These are phyloP conservation scores for Drosophila leonis DNA, from an alignment of 2,888 invertebrate species.

Conservation along the genomic window DNA sequence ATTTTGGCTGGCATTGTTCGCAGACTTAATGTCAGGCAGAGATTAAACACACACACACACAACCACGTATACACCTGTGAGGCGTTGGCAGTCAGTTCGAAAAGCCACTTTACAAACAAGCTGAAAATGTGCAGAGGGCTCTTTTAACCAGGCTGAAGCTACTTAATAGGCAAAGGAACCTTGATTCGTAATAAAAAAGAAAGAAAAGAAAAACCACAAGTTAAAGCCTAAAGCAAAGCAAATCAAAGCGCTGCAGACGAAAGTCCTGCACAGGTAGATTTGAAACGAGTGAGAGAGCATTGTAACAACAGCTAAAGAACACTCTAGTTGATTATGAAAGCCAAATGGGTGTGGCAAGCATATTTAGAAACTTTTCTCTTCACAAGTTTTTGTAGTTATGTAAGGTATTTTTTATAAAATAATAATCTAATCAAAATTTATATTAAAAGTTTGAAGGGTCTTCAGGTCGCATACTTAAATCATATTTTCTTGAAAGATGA, in stretches of 20 bases:
- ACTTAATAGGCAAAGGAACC: constrained; percentile 35
- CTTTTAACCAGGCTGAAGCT: constrained; percentile 33
- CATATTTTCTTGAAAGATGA: too few relatives aligned
- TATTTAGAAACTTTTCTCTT: neutral
- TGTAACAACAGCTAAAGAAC: neutral
- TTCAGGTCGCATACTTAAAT: too few relatives aligned
- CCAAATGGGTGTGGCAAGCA: neutral
- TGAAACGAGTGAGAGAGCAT: neutral
- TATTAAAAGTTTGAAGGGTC: too few relatives aligned
- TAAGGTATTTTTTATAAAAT: neutral
- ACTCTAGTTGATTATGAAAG: neutral
- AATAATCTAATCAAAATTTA: too few relatives aligned
- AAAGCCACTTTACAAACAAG: constrained; percentile 75
- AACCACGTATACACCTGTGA: neutral
- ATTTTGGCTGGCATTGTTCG: constrained; percentile 55
- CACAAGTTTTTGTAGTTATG: neutral
- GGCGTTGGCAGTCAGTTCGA: constrained; percentile 37
- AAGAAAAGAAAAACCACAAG: neutral
- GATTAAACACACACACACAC: constrained; percentile 57
- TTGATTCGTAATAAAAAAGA: constrained; percentile 5
- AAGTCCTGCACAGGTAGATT: neutral
- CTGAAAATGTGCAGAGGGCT: constrained; percentile 56
- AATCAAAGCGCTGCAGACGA: neutral
- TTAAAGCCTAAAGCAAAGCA: neutral
- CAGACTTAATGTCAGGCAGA: constrained; percentile 67